Evolutionary conservation across 1,140 invertebrate genomes (phyloP).

Genomic region (Zaprionus tsacasi): DNA sequence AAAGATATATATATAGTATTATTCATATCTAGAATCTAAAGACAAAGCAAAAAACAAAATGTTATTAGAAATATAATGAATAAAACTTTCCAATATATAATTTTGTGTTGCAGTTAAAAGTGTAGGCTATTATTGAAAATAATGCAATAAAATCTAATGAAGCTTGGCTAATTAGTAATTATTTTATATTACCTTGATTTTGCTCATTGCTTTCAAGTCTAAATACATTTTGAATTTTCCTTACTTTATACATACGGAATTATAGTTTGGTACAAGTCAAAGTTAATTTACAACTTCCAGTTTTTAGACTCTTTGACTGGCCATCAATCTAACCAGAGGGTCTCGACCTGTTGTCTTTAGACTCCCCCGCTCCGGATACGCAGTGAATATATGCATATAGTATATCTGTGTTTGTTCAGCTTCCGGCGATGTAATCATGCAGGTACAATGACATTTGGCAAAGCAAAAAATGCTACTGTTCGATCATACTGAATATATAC

Average conservation of each 20-base stretch:
- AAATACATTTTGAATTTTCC: conserved; percentile 1
- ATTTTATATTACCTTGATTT: conserved; percentile 5
- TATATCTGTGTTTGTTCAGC: conserved; percentile 22
- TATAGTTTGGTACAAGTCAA: neutral
- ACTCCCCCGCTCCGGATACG: conserved; percentile 15
- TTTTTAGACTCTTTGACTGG: conserved; percentile 26
- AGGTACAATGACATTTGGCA: conserved; percentile 68
- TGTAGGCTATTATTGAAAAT: conserved; percentile 1
- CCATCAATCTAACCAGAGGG: conserved; percentile 41
- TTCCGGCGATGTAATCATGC: conserved; percentile 52
- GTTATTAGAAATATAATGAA: conserved; percentile 4
- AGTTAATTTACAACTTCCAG: conserved; percentile 12
- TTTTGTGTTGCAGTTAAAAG: neutral
- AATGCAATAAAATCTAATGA: conserved; percentile 7
- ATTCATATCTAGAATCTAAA: conserved; percentile 1
- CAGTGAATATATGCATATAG: neutral
- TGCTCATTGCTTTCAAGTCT: neutral
- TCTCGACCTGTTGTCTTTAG: too few species aligned
- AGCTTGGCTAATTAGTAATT: conserved; percentile 6
- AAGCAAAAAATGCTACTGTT: conserved; percentile 27
- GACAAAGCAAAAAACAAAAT: neutral
- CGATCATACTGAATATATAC: neutral
- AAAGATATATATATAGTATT: neutral
- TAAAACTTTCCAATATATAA: conserved; percentile 4
- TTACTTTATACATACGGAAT: neutral